Conservation (phyloP, 1,140 invertebrate species). For the Hyles vespertilio region DNA sequence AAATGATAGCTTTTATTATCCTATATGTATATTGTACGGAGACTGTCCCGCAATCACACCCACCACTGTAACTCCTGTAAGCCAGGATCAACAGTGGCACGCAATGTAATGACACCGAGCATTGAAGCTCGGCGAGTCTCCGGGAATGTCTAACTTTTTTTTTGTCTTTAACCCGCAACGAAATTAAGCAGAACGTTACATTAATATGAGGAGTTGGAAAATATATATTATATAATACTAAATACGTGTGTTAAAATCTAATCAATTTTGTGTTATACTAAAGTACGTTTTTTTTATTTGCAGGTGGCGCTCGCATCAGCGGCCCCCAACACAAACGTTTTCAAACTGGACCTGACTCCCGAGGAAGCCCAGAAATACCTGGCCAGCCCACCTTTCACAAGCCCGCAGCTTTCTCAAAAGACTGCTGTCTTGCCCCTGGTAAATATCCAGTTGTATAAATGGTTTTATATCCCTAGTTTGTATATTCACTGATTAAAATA, state of each 20-base stretch:
- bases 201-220: too few species aligned
- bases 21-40: too few species aligned
- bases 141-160: too few species aligned
- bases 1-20: too few species aligned
- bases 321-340: constrained; percentile 37
- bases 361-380: constrained; percentile 79
- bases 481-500: background rate
- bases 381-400: constrained; percentile 59
- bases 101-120: too few species aligned
- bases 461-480: constrained; percentile 3
- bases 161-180: too few species aligned
- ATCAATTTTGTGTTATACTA: background rate
- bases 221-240: too few species aligned
- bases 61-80: too few species aligned
- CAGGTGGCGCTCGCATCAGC: constrained; percentile 44
- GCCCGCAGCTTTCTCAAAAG: constrained; percentile 46
- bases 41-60: too few species aligned
- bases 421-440: constrained; percentile 60
- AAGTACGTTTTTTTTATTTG: background rate
- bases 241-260: background rate
- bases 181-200: too few species aligned
- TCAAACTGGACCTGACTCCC: constrained; percentile 77
- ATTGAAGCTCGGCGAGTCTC: too few species aligned
- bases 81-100: too few species aligned
- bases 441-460: constrained; percentile 3